A percentile compares a stretch with the other conserved stretches of the same genome.
phyloP scores from a whole-genome alignment of 2,113 vertebrate genomes.

The Larimichthys crocea region DNA sequence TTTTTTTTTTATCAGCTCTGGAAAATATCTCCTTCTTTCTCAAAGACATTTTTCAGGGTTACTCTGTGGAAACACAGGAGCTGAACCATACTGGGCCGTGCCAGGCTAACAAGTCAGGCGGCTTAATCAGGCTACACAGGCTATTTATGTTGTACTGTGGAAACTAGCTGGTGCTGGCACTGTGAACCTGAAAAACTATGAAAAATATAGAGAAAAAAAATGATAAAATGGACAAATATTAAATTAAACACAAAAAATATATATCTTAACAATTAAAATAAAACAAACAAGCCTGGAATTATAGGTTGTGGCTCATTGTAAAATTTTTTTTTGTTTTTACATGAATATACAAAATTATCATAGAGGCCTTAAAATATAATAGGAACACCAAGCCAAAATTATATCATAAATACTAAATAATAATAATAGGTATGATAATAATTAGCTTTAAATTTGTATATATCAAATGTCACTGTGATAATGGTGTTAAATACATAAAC shows the following conservation, averaged over 20 bases:
- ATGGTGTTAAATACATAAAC: not conserved
- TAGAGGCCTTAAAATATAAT: not conserved
- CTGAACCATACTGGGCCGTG: not conserved
- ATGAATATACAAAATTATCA: not conserved
- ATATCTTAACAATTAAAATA: not conserved
- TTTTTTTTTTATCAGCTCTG: slow-evolving; percentile 17
- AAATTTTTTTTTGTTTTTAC: too few relatives aligned
- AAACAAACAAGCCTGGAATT: not conserved
- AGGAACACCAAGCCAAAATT: not conserved
- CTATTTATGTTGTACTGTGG: not conserved
- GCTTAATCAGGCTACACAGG: not conserved
- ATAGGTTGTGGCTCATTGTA: not conserved
- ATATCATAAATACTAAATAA: too few relatives aligned
- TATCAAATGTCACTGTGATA: not conserved
- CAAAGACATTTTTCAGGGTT: slow-evolving; percentile 3
- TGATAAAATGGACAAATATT: not conserved
- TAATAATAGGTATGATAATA: not conserved
- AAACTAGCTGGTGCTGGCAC: not conserved
- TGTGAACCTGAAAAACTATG: not conserved
- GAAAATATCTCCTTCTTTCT: slow-evolving; percentile 16
- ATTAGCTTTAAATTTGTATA: not conserved
- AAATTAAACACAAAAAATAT: not conserved
- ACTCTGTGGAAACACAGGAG: slow-evolving; percentile 36
- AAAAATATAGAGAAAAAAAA: not conserved
- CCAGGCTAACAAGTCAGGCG: not conserved